phyloP scores from a whole-genome alignment of 2,797 vertebrate species.

The Amblyopsis hoosieri region DNA sequence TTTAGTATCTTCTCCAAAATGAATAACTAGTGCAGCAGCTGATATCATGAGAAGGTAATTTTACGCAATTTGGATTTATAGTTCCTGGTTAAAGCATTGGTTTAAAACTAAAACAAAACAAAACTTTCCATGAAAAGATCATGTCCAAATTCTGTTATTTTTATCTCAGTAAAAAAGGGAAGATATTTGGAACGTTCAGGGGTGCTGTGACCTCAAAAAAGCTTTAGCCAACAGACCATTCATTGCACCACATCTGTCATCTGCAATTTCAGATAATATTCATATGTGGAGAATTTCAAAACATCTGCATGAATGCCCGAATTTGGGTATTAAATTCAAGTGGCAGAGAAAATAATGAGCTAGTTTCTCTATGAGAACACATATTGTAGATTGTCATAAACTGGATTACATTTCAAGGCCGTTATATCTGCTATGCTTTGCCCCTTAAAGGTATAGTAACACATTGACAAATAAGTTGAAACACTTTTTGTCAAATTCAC shows the following conservation, averaged over 20 bases:
- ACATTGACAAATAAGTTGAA: too few species aligned
- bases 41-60: constrained; percentile 7
- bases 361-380: too few species aligned
- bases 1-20: constrained; percentile 9
- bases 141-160: constrained; percentile 1
- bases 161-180: neutral
- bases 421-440: constrained; percentile 7
- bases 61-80: constrained; percentile 2
- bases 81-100: constrained; percentile 14
- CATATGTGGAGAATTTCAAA: constrained; percentile 1
- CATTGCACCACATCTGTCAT: constrained; percentile 6
- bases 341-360: neutral
- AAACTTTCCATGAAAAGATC: neutral
- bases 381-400: constrained; percentile 1
- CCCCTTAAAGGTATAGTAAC: neutral
- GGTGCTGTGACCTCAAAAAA: constrained; percentile 15
- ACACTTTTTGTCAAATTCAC: too few species aligned
- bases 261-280: constrained; percentile 1
- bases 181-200: constrained; percentile 8
- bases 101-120: neutral
- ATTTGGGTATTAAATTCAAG: constrained; percentile 28
- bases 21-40: neutral
- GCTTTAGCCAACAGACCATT: neutral
- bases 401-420: neutral
- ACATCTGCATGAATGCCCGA: constrained; percentile 17